Evolutionary conservation across 2,797 vertebrate genomes (phyloP), one percentile per base, ranked within the genome.

Genomic region (Enteromius paludinosus): DNA sequence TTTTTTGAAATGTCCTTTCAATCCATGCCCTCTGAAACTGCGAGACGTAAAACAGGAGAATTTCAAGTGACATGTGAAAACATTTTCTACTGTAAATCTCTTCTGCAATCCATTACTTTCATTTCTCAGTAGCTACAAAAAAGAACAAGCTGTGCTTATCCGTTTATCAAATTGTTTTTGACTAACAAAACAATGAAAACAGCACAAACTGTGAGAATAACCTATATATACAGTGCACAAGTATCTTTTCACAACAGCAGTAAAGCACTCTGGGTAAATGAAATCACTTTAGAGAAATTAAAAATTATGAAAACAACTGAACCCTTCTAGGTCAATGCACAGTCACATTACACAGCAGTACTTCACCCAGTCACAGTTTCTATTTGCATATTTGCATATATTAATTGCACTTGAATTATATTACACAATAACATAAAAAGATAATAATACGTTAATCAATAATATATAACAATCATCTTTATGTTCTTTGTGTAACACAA

Each of bases 1-100:
- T 94, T 92, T 98, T 98, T 56, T 90, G 91, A 89, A 99, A 99
- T 5, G 96, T 98, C 88, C 95, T 97, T 89, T 99, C 98, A 87
- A 99, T 96, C 98, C 98, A 99, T 77, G 94, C 94, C 90, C 94
- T 97, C 86, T 98, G 97, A 87, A 95, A 95, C 97, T 99, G 88
- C 17, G 87, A 87, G 79, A 81, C 61, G 85, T 79, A 85, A 30
- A 73, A 78, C 78, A 88, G 18, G 3, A 49, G n/a, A 78, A 35
- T 54, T 66, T 28, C 11, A 65, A 30, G 17, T 49, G 14, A 18
- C 47, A 47, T 10, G 20, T 10, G 20, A 65, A 78, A 52, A 64
- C 41, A 56, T 64, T 23, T 35, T 20, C 59, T 35, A n/a, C n/a
- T n/a, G n/a, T n/a, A 65, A 78, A 78, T 65, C 45, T 38, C 30